Evolutionary conservation across 2,113 vertebrate species (phyloP), one percentile per base, ranked within the genome.

Genomic region (Hiodon tergisus): DNA sequence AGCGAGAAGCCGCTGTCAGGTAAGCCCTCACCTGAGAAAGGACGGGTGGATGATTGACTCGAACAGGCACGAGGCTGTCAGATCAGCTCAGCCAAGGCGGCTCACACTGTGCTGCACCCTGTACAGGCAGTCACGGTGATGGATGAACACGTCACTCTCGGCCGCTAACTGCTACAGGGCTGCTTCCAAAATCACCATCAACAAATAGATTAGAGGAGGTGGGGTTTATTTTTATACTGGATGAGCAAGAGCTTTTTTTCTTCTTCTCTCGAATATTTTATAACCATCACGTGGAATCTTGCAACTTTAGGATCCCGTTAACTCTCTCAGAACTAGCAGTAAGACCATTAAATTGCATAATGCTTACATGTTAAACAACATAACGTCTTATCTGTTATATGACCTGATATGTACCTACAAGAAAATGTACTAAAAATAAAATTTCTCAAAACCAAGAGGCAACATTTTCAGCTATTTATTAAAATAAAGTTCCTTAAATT

Each of bases 61-160:
- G 63, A 65, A 78, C 85, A 78, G 51, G 11, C 66, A 90, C 83
- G 17, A 0, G 71, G 72, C 62, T 82, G 84, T 86, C 86, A 80
- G n/a, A 65, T 79, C 66, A 3, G 75, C 72, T 89, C 77, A 78
- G 31, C 52, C 82, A 79, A 82, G 74, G 50, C 60, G 16, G 70
- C 69, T n/a, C 11, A 73, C 77, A 78, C 79, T 77, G 80, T 68
- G 55, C 57, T 78, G 78, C 60, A 68, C 52, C 31, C 0, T 13
- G 47, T 13, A 14, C 66, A 9, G n/a, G 59, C 72, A 63, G 53
- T 74, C 59, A 65, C 57, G 51, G n/a, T 51, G 5, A 6, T 53
- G 66, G 70, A 54, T 47, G 6, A 48, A 62, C 50, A n/a, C 57
- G 5, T 76, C 63, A 68, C 4, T 78, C 11, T 17, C n/a, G 5